Base-by-base conservation (phyloP, 2,888 invertebrate species). In the Ormia ochracea region DNA sequence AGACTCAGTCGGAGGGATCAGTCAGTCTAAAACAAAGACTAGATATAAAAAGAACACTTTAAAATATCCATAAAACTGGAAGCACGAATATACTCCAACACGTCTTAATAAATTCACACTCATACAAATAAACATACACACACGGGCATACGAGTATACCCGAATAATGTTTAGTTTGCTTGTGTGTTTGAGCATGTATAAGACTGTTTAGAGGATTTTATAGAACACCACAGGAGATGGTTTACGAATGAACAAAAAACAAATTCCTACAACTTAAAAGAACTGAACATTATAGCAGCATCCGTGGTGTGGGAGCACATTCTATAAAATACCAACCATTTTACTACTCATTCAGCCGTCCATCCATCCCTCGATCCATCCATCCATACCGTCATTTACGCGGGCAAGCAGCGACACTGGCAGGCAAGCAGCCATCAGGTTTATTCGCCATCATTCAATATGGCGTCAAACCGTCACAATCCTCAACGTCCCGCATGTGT, bases 381-480 rank as follows among this genome's bases (percentile, higher is more conserved):
- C 43, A 17, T n/a, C n/a, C n/a, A n/a, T n/a, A 14, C 1, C 36
- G 50, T 52, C 68, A 12, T 17, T 19, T 28, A 19, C 10, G 14
- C 14, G 41, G 41, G 41, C 19, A 50, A 19, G 50, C 36, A 63
- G 72, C 17, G 52, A 72, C 43, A 23, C 65, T 41, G 28, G 14
- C 26, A 61, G 12, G 36, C 75, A 48, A 21, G 31, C 73, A 54
- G 21, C 59, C 73, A 59, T 54, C 75, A 50, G 50, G 56, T 54
- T 56, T 41, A 70, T 73, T 65, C 75, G 72, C 76, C 80, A 80
- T 80, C 80, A 80, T 80, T 87, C 87, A 87, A 87, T 85, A 87
- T 87, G 87, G 86, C 87, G 87, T 87, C 87, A 87, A 80, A 87
- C 85, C 87, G 86, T 87, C 87, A 86, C 87, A 86, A 86, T 82